These are phyloP conservation scores for Pemphredon lugubris DNA, from an alignment of 2,888 invertebrate species.

Conservation along the genomic window DNA sequence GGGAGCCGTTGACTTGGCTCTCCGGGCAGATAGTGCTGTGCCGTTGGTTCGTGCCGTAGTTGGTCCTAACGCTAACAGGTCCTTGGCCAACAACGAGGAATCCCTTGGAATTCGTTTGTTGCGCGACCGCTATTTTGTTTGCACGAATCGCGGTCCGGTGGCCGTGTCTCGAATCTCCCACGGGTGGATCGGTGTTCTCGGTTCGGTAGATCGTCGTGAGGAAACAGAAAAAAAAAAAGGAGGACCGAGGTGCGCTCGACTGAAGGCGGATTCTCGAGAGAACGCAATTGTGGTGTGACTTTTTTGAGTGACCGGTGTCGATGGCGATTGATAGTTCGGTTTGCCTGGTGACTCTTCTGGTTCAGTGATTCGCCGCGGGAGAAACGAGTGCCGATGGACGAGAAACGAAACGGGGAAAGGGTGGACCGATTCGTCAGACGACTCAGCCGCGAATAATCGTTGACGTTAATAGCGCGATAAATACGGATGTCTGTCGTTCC, in stretches of 20 bases:
- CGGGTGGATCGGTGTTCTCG: slow-evolving; percentile 43
- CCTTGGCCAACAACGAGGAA: slow-evolving; percentile 68
- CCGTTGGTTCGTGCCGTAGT: slow-evolving; percentile 80
- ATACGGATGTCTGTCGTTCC: too few species aligned
- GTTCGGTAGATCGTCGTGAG: neutral
- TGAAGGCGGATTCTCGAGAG: neutral
- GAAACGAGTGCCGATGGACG: slow-evolving; percentile 34
- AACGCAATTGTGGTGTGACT: neutral
- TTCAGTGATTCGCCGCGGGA: slow-evolving; percentile 5
- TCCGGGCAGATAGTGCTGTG: slow-evolving; percentile 80
- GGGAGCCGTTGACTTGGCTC: slow-evolving; percentile 74
- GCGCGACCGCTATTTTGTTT: slow-evolving; percentile 36
- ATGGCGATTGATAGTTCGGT: neutral
- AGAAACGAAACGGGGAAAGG: too few species aligned
- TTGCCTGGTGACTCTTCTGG: slow-evolving; percentile 8
- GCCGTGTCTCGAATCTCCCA: slow-evolving; percentile 22
- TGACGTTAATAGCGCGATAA: too few species aligned
- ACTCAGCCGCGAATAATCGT: too few species aligned
- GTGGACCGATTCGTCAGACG: too few species aligned
- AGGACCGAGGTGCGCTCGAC: neutral
- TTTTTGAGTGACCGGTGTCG: neutral
- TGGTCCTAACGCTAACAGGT: slow-evolving; percentile 72
- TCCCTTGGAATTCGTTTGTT: slow-evolving; percentile 62
- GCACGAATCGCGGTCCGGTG: slow-evolving; percentile 13
- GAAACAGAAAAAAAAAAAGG: too few species aligned